These are phyloP conservation scores for Gonatopus flavifemur DNA, from an alignment of 1,140 invertebrate genomes.

Conservation along the genomic window DNA sequence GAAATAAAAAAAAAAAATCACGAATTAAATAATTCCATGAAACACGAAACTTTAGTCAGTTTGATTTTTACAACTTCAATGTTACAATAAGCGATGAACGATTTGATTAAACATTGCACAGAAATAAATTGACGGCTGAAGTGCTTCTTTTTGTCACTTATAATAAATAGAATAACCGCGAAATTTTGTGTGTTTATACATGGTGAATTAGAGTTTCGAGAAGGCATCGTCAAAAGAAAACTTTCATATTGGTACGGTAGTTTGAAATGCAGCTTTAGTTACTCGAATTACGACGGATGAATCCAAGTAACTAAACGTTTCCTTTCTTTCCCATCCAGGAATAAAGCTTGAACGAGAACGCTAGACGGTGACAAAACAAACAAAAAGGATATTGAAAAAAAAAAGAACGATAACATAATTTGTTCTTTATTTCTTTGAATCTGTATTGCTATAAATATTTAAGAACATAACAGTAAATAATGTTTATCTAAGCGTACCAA, in stretches of 20 bases:
- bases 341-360: conserved; percentile 33
- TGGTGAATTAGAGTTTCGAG: conserved; percentile 8
- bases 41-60: conserved; percentile 9
- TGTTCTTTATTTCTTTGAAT: conserved; percentile 2
- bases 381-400: conserved; percentile 2
- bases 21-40: too few relatives aligned
- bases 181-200: not conserved
- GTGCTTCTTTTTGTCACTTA: too few relatives aligned
- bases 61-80: conserved; percentile 15
- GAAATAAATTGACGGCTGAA: conserved; percentile 10
- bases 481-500: too few relatives aligned
- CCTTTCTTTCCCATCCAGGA: conserved; percentile 35
- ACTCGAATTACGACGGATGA: conserved; percentile 32
- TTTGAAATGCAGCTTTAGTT: conserved; percentile 41
- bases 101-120: conserved; percentile 18
- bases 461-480: conserved; percentile 22
- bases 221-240: conserved; percentile 34
- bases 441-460: conserved; percentile 22
- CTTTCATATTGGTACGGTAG: conserved; percentile 38
- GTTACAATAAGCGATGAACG: conserved; percentile 14
- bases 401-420: too few relatives aligned
- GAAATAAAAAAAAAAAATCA: too few relatives aligned
- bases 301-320: conserved; percentile 45
- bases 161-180: conserved; percentile 8
- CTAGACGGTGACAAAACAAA: conserved; percentile 26